Evolutionary conservation across 2,888 invertebrate species (phyloP).

Genomic region (Brachypalpus laphriformis): DNA sequence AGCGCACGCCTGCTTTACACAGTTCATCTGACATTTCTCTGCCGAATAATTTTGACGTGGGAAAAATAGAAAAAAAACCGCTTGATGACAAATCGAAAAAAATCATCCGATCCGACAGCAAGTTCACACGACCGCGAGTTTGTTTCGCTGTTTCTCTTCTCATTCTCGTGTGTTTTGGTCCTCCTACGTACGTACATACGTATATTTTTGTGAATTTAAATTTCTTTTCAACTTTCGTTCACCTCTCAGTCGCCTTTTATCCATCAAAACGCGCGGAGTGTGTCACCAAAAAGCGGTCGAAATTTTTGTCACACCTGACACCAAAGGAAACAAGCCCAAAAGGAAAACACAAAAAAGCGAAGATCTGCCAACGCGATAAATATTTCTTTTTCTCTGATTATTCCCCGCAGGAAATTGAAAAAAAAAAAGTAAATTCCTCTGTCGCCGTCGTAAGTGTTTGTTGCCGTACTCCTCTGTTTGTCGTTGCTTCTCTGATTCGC

Average conservation of each 20-base stretch:
- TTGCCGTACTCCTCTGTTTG: background rate
- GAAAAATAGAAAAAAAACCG: background rate
- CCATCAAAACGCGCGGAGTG: no score
- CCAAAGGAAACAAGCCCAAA: slow-evolving; percentile 13
- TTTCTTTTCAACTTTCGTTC: slow-evolving; percentile 45
- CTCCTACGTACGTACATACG: background rate
- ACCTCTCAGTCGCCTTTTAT: slow-evolving; percentile 37
- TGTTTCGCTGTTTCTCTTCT: background rate
- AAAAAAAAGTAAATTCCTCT: background rate
- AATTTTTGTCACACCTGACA: background rate
- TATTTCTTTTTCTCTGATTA: background rate
- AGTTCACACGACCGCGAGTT: background rate
- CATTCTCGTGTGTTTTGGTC: background rate
- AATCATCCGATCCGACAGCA: slow-evolving; percentile 15
- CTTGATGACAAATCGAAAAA: background rate
- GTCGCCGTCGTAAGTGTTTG: background rate
- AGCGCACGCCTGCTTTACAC: background rate
- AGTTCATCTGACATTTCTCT: background rate
- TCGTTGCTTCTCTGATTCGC: background rate
- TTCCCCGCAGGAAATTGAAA: background rate
- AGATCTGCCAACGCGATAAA: slow-evolving; percentile 66
- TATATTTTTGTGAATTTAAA: slow-evolving; percentile 12
- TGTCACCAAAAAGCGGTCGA: background rate
- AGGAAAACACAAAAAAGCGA: slow-evolving; percentile 9
- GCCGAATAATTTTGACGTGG: background rate